These are phyloP conservation scores for Zaprionus inermis DNA, from an alignment of 1,140 invertebrate genomes.

Conservation along the genomic window DNA sequence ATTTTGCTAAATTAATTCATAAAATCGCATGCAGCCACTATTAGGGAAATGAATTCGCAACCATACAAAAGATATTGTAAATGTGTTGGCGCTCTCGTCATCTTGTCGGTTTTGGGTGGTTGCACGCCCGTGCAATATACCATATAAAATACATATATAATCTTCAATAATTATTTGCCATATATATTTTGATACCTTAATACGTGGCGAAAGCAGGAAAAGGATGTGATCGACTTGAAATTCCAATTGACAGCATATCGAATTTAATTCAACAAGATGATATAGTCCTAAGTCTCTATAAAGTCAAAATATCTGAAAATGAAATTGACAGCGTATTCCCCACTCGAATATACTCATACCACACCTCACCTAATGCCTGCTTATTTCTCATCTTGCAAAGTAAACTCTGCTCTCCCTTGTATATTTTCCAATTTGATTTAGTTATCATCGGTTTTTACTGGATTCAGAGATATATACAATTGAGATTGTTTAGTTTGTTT, in stretches of 20 bases:
- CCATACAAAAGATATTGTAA: conserved; percentile 26
- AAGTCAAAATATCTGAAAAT: background rate
- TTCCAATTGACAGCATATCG: background rate
- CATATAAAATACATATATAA: conserved; percentile 18
- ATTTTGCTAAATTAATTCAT: conserved; percentile 82
- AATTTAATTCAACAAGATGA: background rate
- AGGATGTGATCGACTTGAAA: background rate
- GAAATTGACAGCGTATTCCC: background rate
- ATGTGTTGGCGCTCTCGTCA: conserved; percentile 22
- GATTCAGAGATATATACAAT: conserved; percentile 14
- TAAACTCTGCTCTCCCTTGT: conserved; percentile 22
- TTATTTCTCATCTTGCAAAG: conserved; percentile 5
- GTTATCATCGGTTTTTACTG: conserved; percentile 19
- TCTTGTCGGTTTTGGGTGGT: conserved; percentile 37
- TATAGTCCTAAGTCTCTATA: background rate
- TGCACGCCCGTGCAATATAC: conserved; percentile 46
- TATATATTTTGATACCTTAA: background rate
- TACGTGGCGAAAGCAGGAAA: background rate
- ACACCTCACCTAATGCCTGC: background rate
- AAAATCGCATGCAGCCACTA: conserved; percentile 73
- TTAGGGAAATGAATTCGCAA: conserved; percentile 68
- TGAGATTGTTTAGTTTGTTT: conserved; percentile 15
- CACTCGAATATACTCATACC: background rate
- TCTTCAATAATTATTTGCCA: conserved; percentile 15
- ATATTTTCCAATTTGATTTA: conserved; percentile 9